phyloP scores from a whole-genome alignment of 2,113 vertebrate genomes.

The Pedionomus torquatus region DNA sequence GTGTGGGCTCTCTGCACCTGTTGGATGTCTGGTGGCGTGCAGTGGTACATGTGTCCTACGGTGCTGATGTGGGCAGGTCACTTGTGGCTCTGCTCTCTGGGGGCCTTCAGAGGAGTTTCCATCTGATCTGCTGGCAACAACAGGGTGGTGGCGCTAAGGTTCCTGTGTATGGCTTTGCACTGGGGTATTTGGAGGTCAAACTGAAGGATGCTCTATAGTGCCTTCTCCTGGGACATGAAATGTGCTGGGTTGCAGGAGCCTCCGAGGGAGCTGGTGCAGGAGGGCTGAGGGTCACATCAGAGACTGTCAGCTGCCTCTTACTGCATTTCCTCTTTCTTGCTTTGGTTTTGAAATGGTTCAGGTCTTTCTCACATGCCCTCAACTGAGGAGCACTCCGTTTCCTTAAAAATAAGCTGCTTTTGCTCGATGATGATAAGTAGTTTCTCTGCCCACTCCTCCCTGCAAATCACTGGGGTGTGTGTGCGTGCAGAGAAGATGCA shows the following conservation, averaged over 20 bases:
- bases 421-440: not conserved
- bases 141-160: not conserved
- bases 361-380: fast-evolving
- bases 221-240: not conserved
- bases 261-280: not conserved
- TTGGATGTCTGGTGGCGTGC: fast-evolving
- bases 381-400: too few relatives aligned
- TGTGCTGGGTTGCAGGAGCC: not conserved
- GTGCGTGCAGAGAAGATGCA: fast-evolving
- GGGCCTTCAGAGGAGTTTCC: too few relatives aligned
- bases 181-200: not conserved
- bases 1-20: too few relatives aligned
- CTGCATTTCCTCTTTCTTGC: not conserved
- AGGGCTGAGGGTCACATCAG: not conserved
- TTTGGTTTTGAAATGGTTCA: not conserved
- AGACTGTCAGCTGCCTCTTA: not conserved
- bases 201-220: not conserved
- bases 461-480: not conserved
- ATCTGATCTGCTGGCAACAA: not conserved
- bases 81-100: too few relatives aligned
- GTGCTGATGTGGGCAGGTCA: not conserved
- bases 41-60: fast-evolving
- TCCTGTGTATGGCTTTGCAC: too few relatives aligned
- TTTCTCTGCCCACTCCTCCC: not conserved
- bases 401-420: not conserved